Conservation (phyloP, 2,113 vertebrate genomes). For the Osmerus mordax region DNA sequence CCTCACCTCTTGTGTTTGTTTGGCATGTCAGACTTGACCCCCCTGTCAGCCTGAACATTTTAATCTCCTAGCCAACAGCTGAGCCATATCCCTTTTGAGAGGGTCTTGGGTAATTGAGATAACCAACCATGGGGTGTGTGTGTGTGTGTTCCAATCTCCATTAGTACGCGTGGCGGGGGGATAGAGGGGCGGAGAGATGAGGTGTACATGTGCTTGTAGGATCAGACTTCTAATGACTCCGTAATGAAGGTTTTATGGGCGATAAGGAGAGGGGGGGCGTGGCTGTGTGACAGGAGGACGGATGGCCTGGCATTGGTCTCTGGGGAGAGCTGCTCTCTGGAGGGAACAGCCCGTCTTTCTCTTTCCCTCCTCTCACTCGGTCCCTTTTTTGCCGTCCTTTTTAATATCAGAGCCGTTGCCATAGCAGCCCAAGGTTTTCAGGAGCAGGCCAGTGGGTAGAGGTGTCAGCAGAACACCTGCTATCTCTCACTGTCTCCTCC, state of each 20-base stretch:
- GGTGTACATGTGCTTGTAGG: conserved; percentile 64
- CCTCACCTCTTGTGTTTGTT: conserved; percentile 39
- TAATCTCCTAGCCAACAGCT: conserved; percentile 72
- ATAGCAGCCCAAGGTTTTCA: conserved; percentile 63
- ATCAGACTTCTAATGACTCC: conserved; percentile 69
- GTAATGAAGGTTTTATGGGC: conserved; percentile 74
- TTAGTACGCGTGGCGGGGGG: conserved; percentile 30
- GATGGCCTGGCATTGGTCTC: conserved; percentile 51
- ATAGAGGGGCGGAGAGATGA: conserved; percentile 15
- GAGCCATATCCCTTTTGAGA: conserved; percentile 52
- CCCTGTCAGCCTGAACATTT: conserved; percentile 67
- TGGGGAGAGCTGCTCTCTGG: conserved; percentile 58
- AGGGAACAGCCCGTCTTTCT: conserved; percentile 57
- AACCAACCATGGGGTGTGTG: conserved; percentile 20
- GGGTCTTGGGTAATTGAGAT: conserved; percentile 32
- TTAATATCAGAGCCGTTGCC: conserved; percentile 65
- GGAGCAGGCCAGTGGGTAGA: conserved; percentile 29
- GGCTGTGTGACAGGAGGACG: conserved; percentile 45
- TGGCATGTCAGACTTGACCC: conserved; percentile 58
- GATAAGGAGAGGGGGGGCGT: conserved; percentile 45
- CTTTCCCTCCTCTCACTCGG: conserved; percentile 52
- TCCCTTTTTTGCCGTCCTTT: conserved; percentile 37
- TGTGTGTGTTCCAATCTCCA: conserved; percentile 16
- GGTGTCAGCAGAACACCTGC: conserved; percentile 31
- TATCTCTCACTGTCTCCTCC: conserved; percentile 14